Percentiles rank a stretch among this genome's conserved stretches.
phyloP scores from a whole-genome alignment of 1,140 invertebrate genomes.

The Nasonia giraulti region DNA sequence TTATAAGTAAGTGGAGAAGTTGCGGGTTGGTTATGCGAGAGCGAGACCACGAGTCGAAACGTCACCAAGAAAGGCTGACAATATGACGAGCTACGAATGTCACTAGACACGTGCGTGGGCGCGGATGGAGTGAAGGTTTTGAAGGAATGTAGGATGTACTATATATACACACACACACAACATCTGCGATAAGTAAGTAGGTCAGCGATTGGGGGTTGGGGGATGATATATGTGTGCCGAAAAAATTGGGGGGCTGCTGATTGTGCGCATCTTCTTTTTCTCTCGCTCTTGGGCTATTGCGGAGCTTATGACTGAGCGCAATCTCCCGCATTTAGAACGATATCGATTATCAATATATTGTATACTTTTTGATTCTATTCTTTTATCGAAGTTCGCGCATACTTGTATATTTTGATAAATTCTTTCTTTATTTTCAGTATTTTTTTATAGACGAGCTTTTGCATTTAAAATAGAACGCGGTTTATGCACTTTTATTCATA shows the following conservation, averaged over 20 bases:
- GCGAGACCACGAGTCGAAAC: not conserved
- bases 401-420: too few relatives aligned
- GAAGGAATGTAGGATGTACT: not conserved
- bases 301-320: not conserved
- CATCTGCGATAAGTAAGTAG: not conserved
- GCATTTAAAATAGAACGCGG: too few relatives aligned
- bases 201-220: not conserved
- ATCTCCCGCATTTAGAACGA: not conserved
- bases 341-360: not conserved
- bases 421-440: too few relatives aligned
- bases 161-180: not conserved
- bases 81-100: not conserved
- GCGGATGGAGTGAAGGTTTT: not conserved
- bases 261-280: not conserved
- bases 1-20: not conserved
- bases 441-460: too few relatives aligned
- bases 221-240: not conserved
- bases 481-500: too few relatives aligned
- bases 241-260: not conserved
- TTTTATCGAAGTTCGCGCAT: too few relatives aligned
- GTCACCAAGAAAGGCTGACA: conserved; percentile 16
- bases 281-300: not conserved
- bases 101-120: not conserved
- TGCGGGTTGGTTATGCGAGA: too few relatives aligned
- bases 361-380: too few relatives aligned